A percentile compares a stretch with the other conserved stretches of the same genome.
These are phyloP conservation scores for Camponotus fellah DNA, from an alignment of 2,888 invertebrate species.

Conservation along the genomic window DNA sequence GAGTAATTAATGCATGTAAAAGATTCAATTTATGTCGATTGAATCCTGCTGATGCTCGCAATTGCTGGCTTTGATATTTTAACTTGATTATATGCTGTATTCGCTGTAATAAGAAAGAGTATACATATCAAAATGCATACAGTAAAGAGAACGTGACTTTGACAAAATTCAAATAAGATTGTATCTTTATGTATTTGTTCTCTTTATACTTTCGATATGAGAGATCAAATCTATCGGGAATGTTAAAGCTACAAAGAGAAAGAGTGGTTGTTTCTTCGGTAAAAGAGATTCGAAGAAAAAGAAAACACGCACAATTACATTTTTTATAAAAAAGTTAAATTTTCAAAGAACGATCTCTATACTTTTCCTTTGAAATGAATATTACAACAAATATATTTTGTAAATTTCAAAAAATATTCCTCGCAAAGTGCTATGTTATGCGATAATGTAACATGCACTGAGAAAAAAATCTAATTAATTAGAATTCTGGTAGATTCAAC, in stretches of 20 bases:
- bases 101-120: slow-evolving; percentile 8
- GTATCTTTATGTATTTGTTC: neutral
- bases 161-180: slow-evolving; percentile 15
- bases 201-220: neutral
- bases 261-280: neutral
- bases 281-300: neutral
- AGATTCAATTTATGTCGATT: neutral
- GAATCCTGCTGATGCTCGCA: neutral
- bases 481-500: too few relatives aligned
- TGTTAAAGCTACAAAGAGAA: neutral
- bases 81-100: neutral
- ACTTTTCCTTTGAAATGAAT: neutral
- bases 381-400: neutral
- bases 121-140: neutral
- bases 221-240: neutral
- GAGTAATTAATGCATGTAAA: slow-evolving; percentile 5
- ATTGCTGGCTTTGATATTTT: slow-evolving; percentile 7
- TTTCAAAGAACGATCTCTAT: neutral
- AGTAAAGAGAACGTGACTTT: neutral
- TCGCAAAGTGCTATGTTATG: neutral
- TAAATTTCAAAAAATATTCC: neutral
- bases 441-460: neutral
- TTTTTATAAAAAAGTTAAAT: neutral
- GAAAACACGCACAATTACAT: neutral
- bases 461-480: too few relatives aligned